Conservation (phyloP, 2,113 vertebrate species). For the Cisticola juncidis region DNA sequence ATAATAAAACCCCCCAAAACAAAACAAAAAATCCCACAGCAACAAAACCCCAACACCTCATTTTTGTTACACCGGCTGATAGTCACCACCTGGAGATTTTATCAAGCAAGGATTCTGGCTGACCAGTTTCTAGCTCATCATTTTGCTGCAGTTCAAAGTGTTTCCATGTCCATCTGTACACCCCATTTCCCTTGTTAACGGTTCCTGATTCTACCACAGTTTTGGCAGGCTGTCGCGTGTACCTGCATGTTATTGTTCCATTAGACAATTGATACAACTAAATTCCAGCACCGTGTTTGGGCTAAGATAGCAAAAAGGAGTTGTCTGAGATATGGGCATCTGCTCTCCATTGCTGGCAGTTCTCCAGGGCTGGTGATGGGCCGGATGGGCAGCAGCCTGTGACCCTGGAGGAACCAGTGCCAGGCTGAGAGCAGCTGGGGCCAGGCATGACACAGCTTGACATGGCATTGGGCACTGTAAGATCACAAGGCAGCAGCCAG, state of each 20-base stretch:
- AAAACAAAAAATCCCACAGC: background rate
- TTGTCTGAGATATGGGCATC: background rate
- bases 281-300: background rate
- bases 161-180: background rate
- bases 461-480: background rate
- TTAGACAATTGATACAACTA: background rate
- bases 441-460: rapidly evolving
- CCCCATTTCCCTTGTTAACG: rapidly evolving
- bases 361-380: background rate
- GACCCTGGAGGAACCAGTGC: background rate
- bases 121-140: background rate
- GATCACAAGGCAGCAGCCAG: background rate
- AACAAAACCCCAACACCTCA: background rate
- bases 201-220: background rate
- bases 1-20: background rate
- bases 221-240: rapidly evolving
- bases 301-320: background rate
- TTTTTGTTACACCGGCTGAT: background rate
- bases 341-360: background rate
- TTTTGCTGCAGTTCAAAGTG: background rate
- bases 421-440: background rate
- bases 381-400: background rate
- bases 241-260: rapidly evolving
- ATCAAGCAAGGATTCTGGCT: background rate
- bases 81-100: background rate